Evolutionary conservation across 2,888 invertebrate genomes (phyloP), one percentile per base, ranked within the genome.

Genomic region (Trachelus iudaicus): DNA sequence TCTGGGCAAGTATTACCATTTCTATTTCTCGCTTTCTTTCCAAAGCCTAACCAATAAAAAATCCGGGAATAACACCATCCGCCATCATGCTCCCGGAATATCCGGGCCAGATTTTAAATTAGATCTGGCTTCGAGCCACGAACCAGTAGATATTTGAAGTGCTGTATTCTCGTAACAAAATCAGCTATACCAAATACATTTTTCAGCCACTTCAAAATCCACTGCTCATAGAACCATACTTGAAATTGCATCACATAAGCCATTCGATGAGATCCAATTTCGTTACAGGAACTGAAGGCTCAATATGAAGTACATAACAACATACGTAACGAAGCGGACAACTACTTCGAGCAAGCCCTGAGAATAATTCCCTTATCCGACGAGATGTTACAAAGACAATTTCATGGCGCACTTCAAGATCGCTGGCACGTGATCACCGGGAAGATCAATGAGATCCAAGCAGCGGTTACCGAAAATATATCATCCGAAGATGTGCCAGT

Each of bases 231-330:
- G 23, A 56, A 56, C 9, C 56, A 56, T 56, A 56, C 56, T 56
- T 56, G 56, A 56, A 56, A 23, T 56, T 56, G 23, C 15, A 56
- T 56, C 1, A 9, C 23, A 56, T 9, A 56, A 56, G 23, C 23
- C 56, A 23, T 56, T 23, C 56, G 23, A 23, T 23, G 23, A 56
- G 23, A 23, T 56, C 9, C 9, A 56, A 56, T 56, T 56, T 56
- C 23, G 9, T 56, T 56, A 56, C 84, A 94, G 94, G 97, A 97
- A 92, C 91, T 97, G 73, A 97, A 97, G 90, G 97, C 97, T 0
- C 96, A 97, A 86, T 96, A 96, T 86, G 97, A 97, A 92, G 94
- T 97, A 34, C 94, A 97, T 89, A 96, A 96, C 84, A 95, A 95
- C 83, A 93, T 97, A 75, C 94, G 95, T 76, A 94, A 94, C 79